These are phyloP conservation scores for Conus ventricosus DNA, from an alignment of 1,140 invertebrate genomes.

Conservation along the genomic window DNA sequence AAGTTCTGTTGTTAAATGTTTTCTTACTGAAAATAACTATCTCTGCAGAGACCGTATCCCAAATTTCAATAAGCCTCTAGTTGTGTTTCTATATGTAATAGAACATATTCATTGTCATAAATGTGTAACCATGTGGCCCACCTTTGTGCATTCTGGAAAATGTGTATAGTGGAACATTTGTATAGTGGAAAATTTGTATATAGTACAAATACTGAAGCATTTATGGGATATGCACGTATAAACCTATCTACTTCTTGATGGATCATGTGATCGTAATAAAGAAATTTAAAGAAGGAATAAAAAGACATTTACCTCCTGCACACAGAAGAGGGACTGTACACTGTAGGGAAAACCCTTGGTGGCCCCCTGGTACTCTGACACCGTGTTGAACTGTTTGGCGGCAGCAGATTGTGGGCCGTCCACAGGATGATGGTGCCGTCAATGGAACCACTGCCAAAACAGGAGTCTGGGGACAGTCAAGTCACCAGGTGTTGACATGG, in stretches of 20 bases:
- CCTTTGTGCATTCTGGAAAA: too few relatives aligned
- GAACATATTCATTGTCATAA: too few relatives aligned
- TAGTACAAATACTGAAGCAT: not conserved
- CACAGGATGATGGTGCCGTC: conserved; percentile 68
- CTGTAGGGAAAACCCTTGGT: conserved; percentile 60
- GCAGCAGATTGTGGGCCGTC: conserved; percentile 55
- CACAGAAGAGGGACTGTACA: conserved; percentile 62
- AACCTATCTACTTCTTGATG: not conserved
- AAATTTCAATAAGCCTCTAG: too few relatives aligned
- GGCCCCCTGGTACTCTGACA: conserved; percentile 54
- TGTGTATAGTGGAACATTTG: too few relatives aligned
- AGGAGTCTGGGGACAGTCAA: conserved; percentile 45
- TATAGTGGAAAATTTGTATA: too few relatives aligned
- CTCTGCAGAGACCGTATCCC: too few relatives aligned
- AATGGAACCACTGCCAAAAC: conserved; percentile 67
- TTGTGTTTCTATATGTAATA: too few relatives aligned
- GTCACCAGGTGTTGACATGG: too few relatives aligned
- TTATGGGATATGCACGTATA: too few relatives aligned
- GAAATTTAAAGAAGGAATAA: not conserved
- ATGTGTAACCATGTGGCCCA: too few relatives aligned
- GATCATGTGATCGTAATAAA: not conserved
- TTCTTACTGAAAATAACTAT: too few relatives aligned
- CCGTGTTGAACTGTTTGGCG: conserved; percentile 54
- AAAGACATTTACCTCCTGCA: conserved; percentile 55
- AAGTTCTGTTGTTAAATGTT: too few relatives aligned